Evolutionary conservation across 2,113 vertebrate genomes (phyloP), one percentile per base, ranked within the genome.

Genomic region (Agelaius tricolor): DNA sequence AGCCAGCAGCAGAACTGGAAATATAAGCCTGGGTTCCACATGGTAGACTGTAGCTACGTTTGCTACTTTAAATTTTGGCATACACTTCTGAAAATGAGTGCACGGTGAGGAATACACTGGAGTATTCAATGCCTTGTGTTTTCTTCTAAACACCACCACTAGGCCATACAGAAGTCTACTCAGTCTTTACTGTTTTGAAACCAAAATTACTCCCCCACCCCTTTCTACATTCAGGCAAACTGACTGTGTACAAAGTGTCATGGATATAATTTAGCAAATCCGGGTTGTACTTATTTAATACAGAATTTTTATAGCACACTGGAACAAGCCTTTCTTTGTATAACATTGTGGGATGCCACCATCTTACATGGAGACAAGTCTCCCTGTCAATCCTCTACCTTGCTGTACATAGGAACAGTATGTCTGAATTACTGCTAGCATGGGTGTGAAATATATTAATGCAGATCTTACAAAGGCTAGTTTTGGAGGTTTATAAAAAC

Each of bases 401-500:
- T 93, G 67, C 63, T 31, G 15, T 30, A 62, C 4, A 0, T 15
- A 73, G 43, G 28, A 91, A 27, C 31, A 58, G 17, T 16, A n/a
- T 13, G 47, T 13, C 49, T n/a, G 62, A 76, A 79, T 87, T 55
- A 65, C 69, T 74, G 47, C 62, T 54, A 28, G 33, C 44, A 52
- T 3, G 21, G 20, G 7, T 11, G 4, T 41, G 63, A 96, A 87
- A 90, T 44, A 49, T 9, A 74, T 63, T 54, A 59, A 67, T 39
- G 27, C n/a, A 75, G 41, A 49, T 12, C 54, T 73, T 66, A 80
- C 4, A 76, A 79, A 82, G 20, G 22, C 31, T 83, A 59, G 28
- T 83, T 94, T 83, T 46, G 33, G 30, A 90, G 22, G 39, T 66
- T 90, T 91, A 75, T 39, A 58, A 81, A 94, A 79, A 16, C 24